phyloP scores from a whole-genome alignment of 2,888 invertebrate genomes.

The Caenorhabditis sp. region DNA sequence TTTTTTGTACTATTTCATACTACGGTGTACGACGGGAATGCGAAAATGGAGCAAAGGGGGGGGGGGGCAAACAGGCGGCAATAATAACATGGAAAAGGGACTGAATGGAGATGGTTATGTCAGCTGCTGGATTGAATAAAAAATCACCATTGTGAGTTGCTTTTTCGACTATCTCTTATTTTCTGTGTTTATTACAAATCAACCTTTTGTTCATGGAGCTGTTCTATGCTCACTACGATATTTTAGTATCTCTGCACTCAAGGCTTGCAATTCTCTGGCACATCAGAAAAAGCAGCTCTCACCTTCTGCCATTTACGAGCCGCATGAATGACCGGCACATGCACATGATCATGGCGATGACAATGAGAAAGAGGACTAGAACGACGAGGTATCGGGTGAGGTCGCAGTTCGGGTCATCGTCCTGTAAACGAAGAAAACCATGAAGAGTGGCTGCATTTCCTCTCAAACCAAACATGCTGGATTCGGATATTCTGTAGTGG shows the following conservation, averaged over 20 bases:
- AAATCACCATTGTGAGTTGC: too few species aligned
- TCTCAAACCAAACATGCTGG: conserved; percentile 28
- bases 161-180: too few species aligned
- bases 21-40: not conserved
- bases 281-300: too few species aligned
- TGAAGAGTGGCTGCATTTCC: too few species aligned
- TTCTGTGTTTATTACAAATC: too few species aligned
- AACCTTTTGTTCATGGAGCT: too few species aligned
- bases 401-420: conserved; percentile 37
- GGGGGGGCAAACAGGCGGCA: conserved; percentile 16
- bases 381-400: conserved; percentile 26
- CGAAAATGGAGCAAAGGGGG: too few species aligned
- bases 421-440: conserved; percentile 18
- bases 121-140: too few species aligned
- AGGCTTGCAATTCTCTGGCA: too few species aligned
- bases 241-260: too few species aligned
- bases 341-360: conserved; percentile 32
- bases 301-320: conserved; percentile 28
- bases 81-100: conserved; percentile 2
- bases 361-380: conserved; percentile 17
- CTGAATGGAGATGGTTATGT: too few species aligned
- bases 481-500: conserved; percentile 1
- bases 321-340: conserved; percentile 17
- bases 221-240: too few species aligned
- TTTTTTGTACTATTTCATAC: conserved; percentile 35